Evolutionary conservation across 2,888 invertebrate genomes (phyloP), one percentile per base, ranked within the genome.

Genomic region (Drosophila greeni): DNA sequence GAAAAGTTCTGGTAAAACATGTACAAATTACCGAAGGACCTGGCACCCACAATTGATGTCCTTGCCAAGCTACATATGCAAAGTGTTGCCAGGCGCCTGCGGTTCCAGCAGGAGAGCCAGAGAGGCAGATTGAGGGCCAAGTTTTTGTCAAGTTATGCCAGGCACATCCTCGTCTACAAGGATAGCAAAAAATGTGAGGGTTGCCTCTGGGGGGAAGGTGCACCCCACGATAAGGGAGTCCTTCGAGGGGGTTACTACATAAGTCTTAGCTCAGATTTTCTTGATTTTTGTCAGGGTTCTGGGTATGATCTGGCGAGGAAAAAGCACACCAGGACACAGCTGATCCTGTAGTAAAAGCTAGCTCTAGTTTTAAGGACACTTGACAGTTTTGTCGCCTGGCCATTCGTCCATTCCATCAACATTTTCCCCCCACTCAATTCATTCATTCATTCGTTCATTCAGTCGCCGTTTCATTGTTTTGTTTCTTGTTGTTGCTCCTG

Each of bases 331-430:
- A 11, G 29, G 29, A 11, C 29, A 29, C 29, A 18, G 29, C 18
- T 29, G 12, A n/a, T 42, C 42, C 24, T 24, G 42, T 23, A 20
- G 18, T 18, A 18, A 2, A 37, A 18, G 18, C 2, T 11, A 2
- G 14, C 8, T 40, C 12, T 12, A 1, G 39, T 12, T 3, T 16
- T 1, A 9, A 5, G 16, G 4, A 45, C 12, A 7, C 5, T 23
- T 18, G 75, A 78, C 65, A 68, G 11, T 55, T 66, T 73, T 55
- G 72, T 64, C 68, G 76, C 60, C 67, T 70, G 58, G 45, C 9
- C 18, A 45, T 14, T 33, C 16, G 58, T 29, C 9, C 18, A 45
- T 14, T 33, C 16, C 23, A 18, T 45, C 26, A 45, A 45, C 43
- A 18, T 45, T 29, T 9, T n/a, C n/a, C n/a, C n/a, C 11, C 12